These are phyloP conservation scores for Ceriagrion tenellum DNA, from an alignment of 2,888 invertebrate genomes.

Conservation along the genomic window DNA sequence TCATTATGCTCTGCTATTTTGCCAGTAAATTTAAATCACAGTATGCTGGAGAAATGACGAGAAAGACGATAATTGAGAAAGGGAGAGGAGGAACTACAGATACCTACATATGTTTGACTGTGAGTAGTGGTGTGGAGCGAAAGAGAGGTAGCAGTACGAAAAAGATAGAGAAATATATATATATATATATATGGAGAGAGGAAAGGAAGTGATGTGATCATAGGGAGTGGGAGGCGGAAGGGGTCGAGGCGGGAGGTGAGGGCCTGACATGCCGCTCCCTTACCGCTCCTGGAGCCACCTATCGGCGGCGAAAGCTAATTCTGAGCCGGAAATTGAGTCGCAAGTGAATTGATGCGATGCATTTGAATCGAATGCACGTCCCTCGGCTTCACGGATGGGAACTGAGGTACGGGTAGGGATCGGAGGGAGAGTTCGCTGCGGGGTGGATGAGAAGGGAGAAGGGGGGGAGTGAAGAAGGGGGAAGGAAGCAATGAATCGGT, in stretches of 20 bases:
- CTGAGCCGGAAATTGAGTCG: slow-evolving; percentile 67
- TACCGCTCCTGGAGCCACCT: slow-evolving; percentile 34
- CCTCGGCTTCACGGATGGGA: not conserved
- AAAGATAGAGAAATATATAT: no score
- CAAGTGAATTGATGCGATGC: slow-evolving; percentile 57
- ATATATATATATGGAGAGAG: no score
- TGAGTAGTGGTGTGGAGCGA: no score
- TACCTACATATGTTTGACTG: no score
- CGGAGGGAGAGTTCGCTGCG: no score
- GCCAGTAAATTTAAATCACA: no score
- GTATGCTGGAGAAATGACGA: no score
- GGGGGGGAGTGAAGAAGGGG: not conserved
- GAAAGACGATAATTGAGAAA: no score
- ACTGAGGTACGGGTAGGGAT: not conserved
- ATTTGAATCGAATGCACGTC: slow-evolving; percentile 53
- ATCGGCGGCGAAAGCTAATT: slow-evolving; percentile 65
- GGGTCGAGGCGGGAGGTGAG: not conserved
- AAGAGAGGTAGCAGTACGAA: no score
- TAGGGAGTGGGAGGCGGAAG: not conserved
- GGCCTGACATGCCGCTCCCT: not conserved
- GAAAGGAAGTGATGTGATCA: not conserved
- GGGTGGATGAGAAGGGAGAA: not conserved
- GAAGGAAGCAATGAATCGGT: no score
- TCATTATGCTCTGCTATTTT: no score
- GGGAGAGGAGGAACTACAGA: no score